Evolutionary conservation across 2,113 vertebrate species (phyloP).

Genomic region (Centropus unirufus): DNA sequence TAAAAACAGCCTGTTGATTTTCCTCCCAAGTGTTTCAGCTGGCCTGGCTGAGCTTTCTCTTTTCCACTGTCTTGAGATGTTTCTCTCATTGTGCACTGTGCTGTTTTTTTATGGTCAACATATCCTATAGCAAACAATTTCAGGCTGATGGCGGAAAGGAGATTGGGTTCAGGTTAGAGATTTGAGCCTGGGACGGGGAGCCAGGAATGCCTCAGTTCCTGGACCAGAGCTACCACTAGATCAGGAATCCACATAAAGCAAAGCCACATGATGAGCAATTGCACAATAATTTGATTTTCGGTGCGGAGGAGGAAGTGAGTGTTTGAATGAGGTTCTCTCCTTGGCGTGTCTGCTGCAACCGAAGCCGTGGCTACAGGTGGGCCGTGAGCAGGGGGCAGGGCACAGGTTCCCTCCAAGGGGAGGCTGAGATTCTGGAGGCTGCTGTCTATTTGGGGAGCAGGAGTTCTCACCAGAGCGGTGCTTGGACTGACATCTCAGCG

Average conservation of each 20-base stretch:
- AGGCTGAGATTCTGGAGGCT: neutral
- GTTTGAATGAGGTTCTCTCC: conserved; percentile 48
- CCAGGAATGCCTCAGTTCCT: conserved; percentile 56
- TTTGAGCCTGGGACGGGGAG: neutral
- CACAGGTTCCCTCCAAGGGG: neutral
- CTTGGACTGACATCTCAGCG: neutral
- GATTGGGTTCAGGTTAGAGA: conserved; percentile 58
- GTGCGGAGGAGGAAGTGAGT: conserved; percentile 63
- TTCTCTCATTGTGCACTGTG: conserved; percentile 54
- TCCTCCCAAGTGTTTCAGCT: conserved; percentile 59
- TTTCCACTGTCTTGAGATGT: conserved; percentile 66
- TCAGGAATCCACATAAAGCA: conserved; percentile 76
- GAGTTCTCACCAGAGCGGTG: neutral
- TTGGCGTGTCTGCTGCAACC: neutral
- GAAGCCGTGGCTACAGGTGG: neutral
- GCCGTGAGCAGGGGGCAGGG: neutral
- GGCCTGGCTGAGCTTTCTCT: conserved; percentile 56
- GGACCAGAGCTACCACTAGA: conserved; percentile 62
- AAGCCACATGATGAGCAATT: conserved; percentile 74
- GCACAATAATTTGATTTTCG: conserved; percentile 62
- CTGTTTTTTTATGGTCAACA: conserved; percentile 62
- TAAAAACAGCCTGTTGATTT: conserved; percentile 64
- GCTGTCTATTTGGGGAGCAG: neutral
- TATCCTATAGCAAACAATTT: conserved; percentile 61
- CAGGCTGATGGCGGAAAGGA: conserved; percentile 55